These are phyloP conservation scores for Lithobius niger DNA, from an alignment of 1,140 invertebrate genomes.

Conservation along the genomic window DNA sequence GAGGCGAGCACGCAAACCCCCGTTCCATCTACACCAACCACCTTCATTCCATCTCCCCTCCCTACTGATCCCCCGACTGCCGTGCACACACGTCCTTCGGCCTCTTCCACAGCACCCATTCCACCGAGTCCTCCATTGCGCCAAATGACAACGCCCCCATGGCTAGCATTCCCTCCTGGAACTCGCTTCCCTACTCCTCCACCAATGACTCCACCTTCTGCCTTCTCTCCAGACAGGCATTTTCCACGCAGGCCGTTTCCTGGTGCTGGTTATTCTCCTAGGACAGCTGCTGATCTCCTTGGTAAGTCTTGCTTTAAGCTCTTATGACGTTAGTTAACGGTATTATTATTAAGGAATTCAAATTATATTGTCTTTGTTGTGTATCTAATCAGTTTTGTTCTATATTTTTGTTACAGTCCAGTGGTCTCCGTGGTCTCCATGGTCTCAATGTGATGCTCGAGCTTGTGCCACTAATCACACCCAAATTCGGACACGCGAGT, in stretches of 20 bases:
- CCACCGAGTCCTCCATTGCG: too few species aligned
- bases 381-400: not conserved
- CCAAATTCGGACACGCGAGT: constrained; percentile 10
- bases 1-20: constrained; percentile 11
- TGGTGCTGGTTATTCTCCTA: not conserved
- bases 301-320: too few species aligned
- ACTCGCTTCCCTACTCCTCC: too few species aligned
- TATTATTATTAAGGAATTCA: too few species aligned
- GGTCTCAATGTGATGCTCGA: constrained; percentile 4
- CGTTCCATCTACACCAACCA: constrained; percentile 24
- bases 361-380: too few species aligned
- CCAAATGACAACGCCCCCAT: too few species aligned
- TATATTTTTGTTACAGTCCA: not conserved
- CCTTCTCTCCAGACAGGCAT: not conserved
- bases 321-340: too few species aligned
- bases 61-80: constrained; percentile 15
- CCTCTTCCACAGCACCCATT: constrained; percentile 3
- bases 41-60: constrained; percentile 18
- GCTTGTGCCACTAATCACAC: constrained; percentile 5
- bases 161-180: too few species aligned
- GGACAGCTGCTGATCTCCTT: not conserved
- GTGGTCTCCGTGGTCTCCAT: constrained; percentile 11
- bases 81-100: constrained; percentile 18
- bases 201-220: not conserved
- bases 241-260: not conserved